These are phyloP conservation scores for Callionymus lyra DNA, from an alignment of 2,113 vertebrate species.

Conservation along the genomic window DNA sequence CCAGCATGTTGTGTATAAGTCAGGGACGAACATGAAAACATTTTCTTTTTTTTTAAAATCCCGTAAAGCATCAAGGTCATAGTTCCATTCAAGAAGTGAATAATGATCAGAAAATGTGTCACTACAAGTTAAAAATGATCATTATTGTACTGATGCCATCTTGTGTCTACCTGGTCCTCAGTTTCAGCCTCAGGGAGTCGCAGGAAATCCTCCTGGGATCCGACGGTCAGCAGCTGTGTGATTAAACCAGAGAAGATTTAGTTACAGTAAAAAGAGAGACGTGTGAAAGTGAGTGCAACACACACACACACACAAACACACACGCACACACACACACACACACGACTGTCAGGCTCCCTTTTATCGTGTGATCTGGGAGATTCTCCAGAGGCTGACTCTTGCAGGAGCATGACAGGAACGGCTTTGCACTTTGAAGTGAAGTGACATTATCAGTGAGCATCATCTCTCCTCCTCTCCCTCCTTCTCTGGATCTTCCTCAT, in stretches of 20 bases:
- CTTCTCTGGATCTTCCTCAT: slow-evolving; percentile 20
- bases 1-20: too few relatives aligned
- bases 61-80: too few relatives aligned
- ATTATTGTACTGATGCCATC: neutral
- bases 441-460: slow-evolving; percentile 69
- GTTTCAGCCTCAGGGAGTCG: neutral
- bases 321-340: neutral
- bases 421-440: slow-evolving; percentile 70
- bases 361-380: slow-evolving; percentile 63
- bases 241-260: slow-evolving; percentile 30
- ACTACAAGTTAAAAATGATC: too few relatives aligned
- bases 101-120: too few relatives aligned
- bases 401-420: slow-evolving; percentile 54
- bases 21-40: too few relatives aligned
- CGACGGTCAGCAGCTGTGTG: slow-evolving; percentile 19
- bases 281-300: slow-evolving; percentile 23
- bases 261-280: slow-evolving; percentile 29
- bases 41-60: too few relatives aligned
- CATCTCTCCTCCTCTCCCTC: slow-evolving; percentile 41
- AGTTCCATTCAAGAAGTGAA: too few relatives aligned
- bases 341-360: slow-evolving; percentile 43
- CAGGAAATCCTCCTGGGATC: neutral
- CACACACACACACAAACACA: slow-evolving; percentile 17
- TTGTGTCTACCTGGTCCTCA: slow-evolving; percentile 31
- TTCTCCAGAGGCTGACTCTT: slow-evolving; percentile 51